Evolutionary conservation across 2,113 vertebrate genomes (phyloP), one percentile per base, ranked within the genome.

Genomic region (Tympanuchus pallidicinctus): DNA sequence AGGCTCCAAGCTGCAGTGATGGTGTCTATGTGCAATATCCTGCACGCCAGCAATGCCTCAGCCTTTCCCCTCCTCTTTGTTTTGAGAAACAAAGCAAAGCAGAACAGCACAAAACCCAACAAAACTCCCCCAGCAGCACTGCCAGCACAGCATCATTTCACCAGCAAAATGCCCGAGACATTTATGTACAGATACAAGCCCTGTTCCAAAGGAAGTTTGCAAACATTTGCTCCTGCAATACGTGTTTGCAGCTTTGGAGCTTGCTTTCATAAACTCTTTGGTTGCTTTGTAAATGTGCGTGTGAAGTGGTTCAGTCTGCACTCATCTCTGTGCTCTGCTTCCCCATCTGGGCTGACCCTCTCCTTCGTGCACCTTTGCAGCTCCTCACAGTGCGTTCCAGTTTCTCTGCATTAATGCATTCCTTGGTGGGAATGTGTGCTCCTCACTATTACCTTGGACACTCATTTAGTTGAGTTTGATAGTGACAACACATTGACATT

Each of bases 401-500:
- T 42, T 47, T 61, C 82, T 54, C 59, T 71, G 89, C 60, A 95
- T 95, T 96, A 90, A 97, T 87, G 88, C 79, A 38, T 72, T 60
- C 82, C 84, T 84, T 38, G 3, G 84, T 75, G 94, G 82, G 87
- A 94, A 97, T 38, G 92, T 42, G 81, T 65, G 93, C 93, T 96
- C 75, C 93, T 94, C 91, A 93, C 92, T 73, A 88, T 95, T 97
- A 94, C 94, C 93, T 84, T 87, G 97, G 97, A 94, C 95, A 94
- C 96, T 97, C 97, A 95, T 97, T 98, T 96, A 97, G 97, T 59
- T 78, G 96, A 80, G 90, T 97, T 97, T 97, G 97, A 97, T 96
- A 73, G 97, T 96, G 97, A 95, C 97, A 97, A 97, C 89, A 95
- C 97, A 96, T 94, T 98, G 98, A 98, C 98, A 97, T 97, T 97